phyloP scores from a whole-genome alignment of 2,113 vertebrate genomes.

The Pavo muticus region DNA sequence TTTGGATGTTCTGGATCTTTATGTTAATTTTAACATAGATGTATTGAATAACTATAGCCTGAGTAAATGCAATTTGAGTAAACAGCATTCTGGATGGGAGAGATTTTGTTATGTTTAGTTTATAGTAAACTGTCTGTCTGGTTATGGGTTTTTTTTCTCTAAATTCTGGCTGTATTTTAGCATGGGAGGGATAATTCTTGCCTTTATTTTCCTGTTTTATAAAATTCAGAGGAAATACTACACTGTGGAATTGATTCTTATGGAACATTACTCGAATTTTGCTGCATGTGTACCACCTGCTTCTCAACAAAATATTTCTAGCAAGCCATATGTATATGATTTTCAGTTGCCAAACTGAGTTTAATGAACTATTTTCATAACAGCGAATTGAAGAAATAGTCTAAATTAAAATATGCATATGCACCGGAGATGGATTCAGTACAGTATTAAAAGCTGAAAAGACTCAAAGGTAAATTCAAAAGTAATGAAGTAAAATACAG shows the following conservation, averaged over 20 bases:
- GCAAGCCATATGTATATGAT: not conserved
- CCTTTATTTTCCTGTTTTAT: not conserved
- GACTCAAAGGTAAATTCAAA: not conserved
- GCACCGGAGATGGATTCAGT: fast-evolving
- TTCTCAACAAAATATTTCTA: not conserved
- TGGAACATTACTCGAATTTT: not conserved
- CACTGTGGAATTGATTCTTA: not conserved
- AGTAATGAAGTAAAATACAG: not conserved
- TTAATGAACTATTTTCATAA: not conserved
- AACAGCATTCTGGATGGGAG: not conserved
- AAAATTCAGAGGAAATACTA: not conserved
- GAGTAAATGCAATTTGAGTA: slow-evolving; percentile 8
- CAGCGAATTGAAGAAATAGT: not conserved
- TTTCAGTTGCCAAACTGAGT: not conserved
- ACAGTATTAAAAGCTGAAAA: not conserved
- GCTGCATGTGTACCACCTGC: not conserved
- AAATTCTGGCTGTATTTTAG: not conserved
- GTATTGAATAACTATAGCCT: not conserved
- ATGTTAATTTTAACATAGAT: not conserved
- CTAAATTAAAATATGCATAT: not conserved
- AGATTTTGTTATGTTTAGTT: not conserved
- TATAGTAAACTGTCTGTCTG: not conserved
- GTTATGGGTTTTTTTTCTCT: not conserved
- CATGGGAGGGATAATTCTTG: not conserved
- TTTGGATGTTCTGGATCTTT: not conserved